Base-by-base conservation (phyloP, 2,888 invertebrate species). In the Phyllotreta striolata region DNA sequence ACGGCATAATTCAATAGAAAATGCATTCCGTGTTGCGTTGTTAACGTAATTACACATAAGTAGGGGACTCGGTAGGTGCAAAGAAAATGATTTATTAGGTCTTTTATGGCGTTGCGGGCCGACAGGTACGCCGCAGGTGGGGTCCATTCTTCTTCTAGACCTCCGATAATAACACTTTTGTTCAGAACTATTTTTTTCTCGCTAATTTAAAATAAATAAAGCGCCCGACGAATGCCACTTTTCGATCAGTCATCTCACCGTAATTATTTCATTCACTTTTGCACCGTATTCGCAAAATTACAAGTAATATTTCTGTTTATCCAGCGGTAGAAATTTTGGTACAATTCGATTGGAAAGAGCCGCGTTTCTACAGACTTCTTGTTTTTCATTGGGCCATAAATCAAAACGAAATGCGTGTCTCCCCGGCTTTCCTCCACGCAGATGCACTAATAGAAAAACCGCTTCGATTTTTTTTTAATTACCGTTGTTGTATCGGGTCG, bases 61-160 rank as follows among this genome's bases (percentile, higher is more conserved):
- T 68, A n/a, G 63, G 68, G 62, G 37, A 43, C 58, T 65, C 62
- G 58, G 57, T 65, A 67, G 68, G 65, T 66, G 68, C 58, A 66
- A 68, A 68, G 66, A 64, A 66, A 64, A 68, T 68, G 68, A 68
- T 68, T 68, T 68, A 68, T 68, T 56, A 64, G 57, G 52, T 58
- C 49, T 55, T 66, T 55, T 66, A 64, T 59, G 66, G 58, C 61
- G 62, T 57, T 52, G 13, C 55, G 39, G 43, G 58, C 66, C 68
- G 68, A 63, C 66, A 41, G 61, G 55, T 55, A 57, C 63, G 40
- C 65, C 55, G 66, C 69, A 66, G 66, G 69, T 66, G 69, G 66
- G 54, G 56, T 56, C 60, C 57, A 54, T 57, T 63, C 52, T 55
- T 52, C 24, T 47, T 52, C 62, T 64, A 46, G 63, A 63, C 58